These are phyloP conservation scores for Stenolophus ochropezus DNA, from an alignment of 2,888 invertebrate species.

Conservation along the genomic window DNA sequence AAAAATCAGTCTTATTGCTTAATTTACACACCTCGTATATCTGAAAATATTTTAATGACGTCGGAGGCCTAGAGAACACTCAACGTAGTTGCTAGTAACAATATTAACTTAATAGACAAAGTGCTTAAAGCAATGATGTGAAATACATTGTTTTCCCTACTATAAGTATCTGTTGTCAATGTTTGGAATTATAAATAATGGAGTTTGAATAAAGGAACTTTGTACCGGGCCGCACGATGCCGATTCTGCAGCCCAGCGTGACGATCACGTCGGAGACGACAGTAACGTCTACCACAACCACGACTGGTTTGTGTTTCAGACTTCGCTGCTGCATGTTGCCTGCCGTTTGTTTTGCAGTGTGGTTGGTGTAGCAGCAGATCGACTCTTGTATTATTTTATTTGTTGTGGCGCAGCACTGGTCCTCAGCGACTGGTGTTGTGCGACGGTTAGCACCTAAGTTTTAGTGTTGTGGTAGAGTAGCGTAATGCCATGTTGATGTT, in stretches of 20 bases:
- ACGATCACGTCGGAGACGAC: slow-evolving; percentile 69
- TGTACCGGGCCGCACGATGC: slow-evolving; percentile 70
- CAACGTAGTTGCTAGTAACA: too few relatives aligned
- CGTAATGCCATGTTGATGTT: slow-evolving; percentile 66
- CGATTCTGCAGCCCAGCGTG: slow-evolving; percentile 71
- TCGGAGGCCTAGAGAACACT: too few relatives aligned
- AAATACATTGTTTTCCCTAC: too few relatives aligned
- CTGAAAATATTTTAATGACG: too few relatives aligned
- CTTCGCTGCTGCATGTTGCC: slow-evolving; percentile 57
- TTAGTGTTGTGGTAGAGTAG: slow-evolving; percentile 60
- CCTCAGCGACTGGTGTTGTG: too few relatives aligned
- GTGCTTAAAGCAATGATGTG: too few relatives aligned
- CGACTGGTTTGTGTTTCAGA: slow-evolving; percentile 69
- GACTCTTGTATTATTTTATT: slow-evolving; percentile 28
- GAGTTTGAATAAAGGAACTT: slow-evolving; percentile 71
- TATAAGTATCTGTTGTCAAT: too few relatives aligned
- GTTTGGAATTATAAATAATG: too few relatives aligned
- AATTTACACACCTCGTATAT: too few relatives aligned
- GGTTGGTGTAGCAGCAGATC: slow-evolving; percentile 57
- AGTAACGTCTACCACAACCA: slow-evolving; percentile 50
- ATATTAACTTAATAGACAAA: too few relatives aligned
- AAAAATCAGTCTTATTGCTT: too few relatives aligned
- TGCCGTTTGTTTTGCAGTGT: slow-evolving; percentile 59
- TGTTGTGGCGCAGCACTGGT: background rate
- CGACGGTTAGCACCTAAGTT: slow-evolving; percentile 48